These are phyloP conservation scores for Ylistrum balloti DNA, from an alignment of 1,140 invertebrate genomes.

Conservation along the genomic window DNA sequence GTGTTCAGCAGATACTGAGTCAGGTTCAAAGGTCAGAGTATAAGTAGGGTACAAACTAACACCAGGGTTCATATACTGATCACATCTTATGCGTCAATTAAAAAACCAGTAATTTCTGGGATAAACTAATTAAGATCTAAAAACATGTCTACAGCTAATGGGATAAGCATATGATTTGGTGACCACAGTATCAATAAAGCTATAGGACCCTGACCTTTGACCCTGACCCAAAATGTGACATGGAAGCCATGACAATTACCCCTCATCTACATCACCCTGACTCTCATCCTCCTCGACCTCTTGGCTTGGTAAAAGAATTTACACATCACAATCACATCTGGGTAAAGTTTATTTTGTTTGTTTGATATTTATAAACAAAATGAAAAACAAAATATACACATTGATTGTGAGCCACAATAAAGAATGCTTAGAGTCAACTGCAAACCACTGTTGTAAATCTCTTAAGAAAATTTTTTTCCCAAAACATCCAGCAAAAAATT, in stretches of 20 bases:
- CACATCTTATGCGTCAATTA: too few relatives aligned
- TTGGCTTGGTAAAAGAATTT: not conserved
- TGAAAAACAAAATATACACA: not conserved
- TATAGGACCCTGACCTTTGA: not conserved
- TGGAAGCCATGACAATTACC: conserved; percentile 2
- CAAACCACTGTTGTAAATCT: not conserved
- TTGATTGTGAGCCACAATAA: too few relatives aligned
- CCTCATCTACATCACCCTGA: conserved; percentile 24
- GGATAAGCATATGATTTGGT: not conserved
- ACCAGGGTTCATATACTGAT: too few relatives aligned
- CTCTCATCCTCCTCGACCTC: not conserved
- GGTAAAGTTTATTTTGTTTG: not conserved
- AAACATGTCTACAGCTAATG: too few relatives aligned
- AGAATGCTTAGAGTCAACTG: too few relatives aligned
- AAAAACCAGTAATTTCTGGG: too few relatives aligned
- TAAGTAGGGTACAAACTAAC: too few relatives aligned
- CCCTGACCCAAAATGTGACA: not conserved
- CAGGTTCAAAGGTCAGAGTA: not conserved
- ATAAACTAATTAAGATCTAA: not conserved
- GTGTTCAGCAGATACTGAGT: not conserved
- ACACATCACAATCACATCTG: not conserved
- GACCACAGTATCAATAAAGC: not conserved
- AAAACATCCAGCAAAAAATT: too few relatives aligned
- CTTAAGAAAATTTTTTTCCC: too few relatives aligned
- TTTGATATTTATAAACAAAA: not conserved